Evolutionary conservation across 1,140 invertebrate species (phyloP), one percentile per base, ranked within the genome.

Genomic region (Antheraea mylitta): DNA sequence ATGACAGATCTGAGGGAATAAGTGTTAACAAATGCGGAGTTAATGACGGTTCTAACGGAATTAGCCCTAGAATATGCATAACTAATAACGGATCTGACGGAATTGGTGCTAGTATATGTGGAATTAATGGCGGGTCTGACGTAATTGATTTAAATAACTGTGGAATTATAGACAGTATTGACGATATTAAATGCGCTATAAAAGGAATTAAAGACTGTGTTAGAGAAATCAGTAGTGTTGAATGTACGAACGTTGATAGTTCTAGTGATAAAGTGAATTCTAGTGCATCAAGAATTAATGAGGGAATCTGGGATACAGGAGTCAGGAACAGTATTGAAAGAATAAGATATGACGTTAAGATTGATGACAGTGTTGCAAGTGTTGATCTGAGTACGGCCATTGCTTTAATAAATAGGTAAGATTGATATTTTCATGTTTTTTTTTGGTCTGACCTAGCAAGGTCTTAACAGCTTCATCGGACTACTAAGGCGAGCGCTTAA

Each of bases 341-440:
- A 9, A 37, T 63, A 30, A 65, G 42, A 48, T 65, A 65, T 11
- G 64, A 65, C 11, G 64, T 65, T 11, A 65, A 48, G 64, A n/a
- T 2, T 22, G 64, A 65, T 13, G 42, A 38, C 7, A 42, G 45
- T 9, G 42, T 45, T 7, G 83, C 80, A 0, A 86, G 83, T 66
- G 89, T 91, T 3, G 86, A 91, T 74, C 66, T 91, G 7, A 89
- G 77, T 74, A 76, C 80, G 0, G 87, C 89, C 1, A 90, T 90
- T n/a, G 83, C 87, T 10, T 71, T 91, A 19, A 91, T 91, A 30
- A 91, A 91, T 76, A 81, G 86, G 89, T 89, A 64, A 84, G 83
- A 30, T 1, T 30, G 4, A 30, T 30, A 30, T 30, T 30, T 30
- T 30, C 22, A 30, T 30, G 22, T 30, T n/a, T n/a, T n/a, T n/a